Percentiles rank a stretch among this genome's conserved stretches.
phyloP scores from a whole-genome alignment of 2,888 invertebrate genomes.

The Diadegma fenestrale region DNA sequence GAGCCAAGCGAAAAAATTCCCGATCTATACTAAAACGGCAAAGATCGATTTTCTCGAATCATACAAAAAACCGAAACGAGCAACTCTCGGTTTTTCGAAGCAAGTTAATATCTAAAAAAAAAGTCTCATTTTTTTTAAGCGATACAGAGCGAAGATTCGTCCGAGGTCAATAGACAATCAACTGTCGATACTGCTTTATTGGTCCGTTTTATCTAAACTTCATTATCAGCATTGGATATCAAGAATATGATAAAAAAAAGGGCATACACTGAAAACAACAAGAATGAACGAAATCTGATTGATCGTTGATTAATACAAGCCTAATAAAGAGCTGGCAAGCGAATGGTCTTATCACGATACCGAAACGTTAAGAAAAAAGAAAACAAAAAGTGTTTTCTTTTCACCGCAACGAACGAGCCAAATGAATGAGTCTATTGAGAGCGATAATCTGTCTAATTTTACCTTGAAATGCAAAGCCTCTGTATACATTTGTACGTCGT shows the following conservation, averaged over 20 bases:
- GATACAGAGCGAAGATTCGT: neutral
- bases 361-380: neutral
- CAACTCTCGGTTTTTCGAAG: neutral
- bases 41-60: neutral
- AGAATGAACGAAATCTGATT: slow-evolving; percentile 24
- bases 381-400: slow-evolving; percentile 17
- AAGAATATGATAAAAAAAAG: slow-evolving; percentile 25
- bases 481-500: slow-evolving; percentile 5
- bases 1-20: neutral
- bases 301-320: neutral
- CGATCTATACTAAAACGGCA: neutral
- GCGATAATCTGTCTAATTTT: slow-evolving; percentile 22
- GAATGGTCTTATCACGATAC: neutral
- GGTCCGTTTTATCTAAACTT: neutral
- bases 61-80: neutral
- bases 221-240: slow-evolving; percentile 53
- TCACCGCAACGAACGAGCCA: neutral
- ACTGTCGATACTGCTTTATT: slow-evolving; percentile 12
- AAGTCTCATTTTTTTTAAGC: neutral
- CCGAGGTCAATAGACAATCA: slow-evolving; percentile 20
- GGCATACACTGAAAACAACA: neutral
- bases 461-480: slow-evolving; percentile 20
- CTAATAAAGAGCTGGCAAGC: neutral
- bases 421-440: slow-evolving; percentile 35
- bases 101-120: neutral